Evolutionary conservation across 35 echinoderm and acorn worm species (phyloP).

Genomic region (Ophioderma brevispina): DNA sequence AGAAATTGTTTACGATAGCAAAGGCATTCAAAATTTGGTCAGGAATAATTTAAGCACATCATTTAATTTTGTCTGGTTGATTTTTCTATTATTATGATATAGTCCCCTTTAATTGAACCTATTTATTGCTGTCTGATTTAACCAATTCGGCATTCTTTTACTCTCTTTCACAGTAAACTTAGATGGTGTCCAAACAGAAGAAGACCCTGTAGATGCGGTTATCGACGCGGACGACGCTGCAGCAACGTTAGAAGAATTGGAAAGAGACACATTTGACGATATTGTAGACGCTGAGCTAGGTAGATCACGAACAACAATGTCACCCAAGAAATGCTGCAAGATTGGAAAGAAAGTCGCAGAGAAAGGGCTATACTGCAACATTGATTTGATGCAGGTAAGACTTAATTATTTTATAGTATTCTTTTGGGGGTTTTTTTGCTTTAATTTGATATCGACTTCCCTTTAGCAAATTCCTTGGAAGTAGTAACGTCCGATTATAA

Average conservation of each 20-base stretch:
- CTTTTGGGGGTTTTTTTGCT: no score
- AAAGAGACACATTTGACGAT: slow-evolving; percentile 49
- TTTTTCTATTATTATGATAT: no score
- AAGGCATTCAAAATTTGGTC: no score
- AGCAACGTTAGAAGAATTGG: slow-evolving; percentile 40
- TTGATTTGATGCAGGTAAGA: slow-evolving; percentile 48
- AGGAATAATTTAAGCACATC: no score
- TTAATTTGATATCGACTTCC: no score
- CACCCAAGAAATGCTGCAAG: slow-evolving; percentile 74
- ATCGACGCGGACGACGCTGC: neutral
- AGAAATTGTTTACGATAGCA: no score
- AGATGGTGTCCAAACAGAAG: neutral
- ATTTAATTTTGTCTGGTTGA: no score
- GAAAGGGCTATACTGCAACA: slow-evolving; percentile 66
- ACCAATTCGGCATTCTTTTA: no score
- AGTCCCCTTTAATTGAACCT: no score
- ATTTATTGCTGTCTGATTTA: no score
- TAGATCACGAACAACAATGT: neutral
- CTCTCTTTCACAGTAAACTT: neutral
- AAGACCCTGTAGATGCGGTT: neutral
- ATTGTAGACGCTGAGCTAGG: slow-evolving; percentile 12
- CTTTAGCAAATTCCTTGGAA: neutral
- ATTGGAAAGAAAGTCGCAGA: slow-evolving; percentile 69
- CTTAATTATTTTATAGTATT: no score
- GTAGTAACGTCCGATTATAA: neutral